Base-by-base conservation (phyloP, 2,113 vertebrate species). In the Chloropsis hardwickii region DNA sequence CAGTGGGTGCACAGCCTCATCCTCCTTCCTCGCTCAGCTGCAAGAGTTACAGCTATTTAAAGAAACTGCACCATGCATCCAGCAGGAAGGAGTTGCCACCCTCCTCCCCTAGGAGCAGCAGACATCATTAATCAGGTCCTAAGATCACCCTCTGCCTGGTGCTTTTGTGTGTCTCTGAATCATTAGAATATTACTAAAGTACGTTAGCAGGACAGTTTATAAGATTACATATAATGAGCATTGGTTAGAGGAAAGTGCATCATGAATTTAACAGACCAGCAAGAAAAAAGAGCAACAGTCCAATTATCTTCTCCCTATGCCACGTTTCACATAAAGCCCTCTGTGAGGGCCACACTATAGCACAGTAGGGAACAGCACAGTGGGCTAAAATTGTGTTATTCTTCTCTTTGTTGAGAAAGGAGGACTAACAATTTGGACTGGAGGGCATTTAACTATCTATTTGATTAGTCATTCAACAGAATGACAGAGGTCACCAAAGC, bases 391-490 rank as follows among this genome's bases (percentile, higher is more conserved):
- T 40, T 74, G 60, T 73, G 81, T 86, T 90, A 96, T 95, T 95
- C 92, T 95, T 89, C 60, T 56, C 54, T 93, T 95, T 94, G 60
- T 91, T 64, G 48, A 35, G 51, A 88, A 86, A 81, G 42, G 7
- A 91, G 58, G 78, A 65, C 85, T 62, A 94, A 95, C 67, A 96
- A 62, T 74, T 93, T 79, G 90, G 64, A 81, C 54, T 61, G 66
- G 42, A 95, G 94, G 72, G 94, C 37, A 94, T 81, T 72, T 94
- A 95, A 88, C 91, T 97, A 95, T 90, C 94, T 90, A 67, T 89
- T 84, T 94, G 83, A 96, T 95, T 91, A 95, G 77, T 87, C 83
- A 85, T 87, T 94, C 84, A 81, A 81, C n/a, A 81, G 35, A 89
- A 74, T 24, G 48, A 56, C 3, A 25, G 74, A 94, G 91, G 89